Conservation (phyloP, 2,113 vertebrate genomes). For the Piaya cayana region DNA sequence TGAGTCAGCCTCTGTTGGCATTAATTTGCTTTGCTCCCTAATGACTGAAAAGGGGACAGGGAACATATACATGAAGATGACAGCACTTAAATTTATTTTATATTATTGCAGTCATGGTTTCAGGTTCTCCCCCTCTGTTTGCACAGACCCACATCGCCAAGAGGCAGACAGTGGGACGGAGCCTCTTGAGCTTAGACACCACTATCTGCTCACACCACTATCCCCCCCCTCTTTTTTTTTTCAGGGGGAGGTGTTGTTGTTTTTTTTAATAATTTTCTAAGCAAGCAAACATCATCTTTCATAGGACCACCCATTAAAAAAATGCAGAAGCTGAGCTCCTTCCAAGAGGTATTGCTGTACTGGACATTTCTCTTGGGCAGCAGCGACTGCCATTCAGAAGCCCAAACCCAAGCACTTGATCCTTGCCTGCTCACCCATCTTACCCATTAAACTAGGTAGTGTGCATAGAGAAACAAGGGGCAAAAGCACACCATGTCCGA, state of each 20-base stretch:
- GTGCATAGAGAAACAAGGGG: background rate
- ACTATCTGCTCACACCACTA: background rate
- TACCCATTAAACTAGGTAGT: background rate
- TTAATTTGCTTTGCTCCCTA: conserved; percentile 55
- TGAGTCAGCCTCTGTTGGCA: conserved; percentile 44
- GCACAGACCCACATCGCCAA: background rate
- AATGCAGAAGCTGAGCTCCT: background rate
- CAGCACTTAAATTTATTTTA: background rate
- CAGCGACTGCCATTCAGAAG: accelerated
- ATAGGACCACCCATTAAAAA: background rate
- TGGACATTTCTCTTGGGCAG: background rate
- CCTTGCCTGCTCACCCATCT: background rate
- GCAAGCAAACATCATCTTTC: background rate
- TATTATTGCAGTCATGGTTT: background rate
- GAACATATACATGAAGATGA: background rate
- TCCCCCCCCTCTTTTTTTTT: no score
- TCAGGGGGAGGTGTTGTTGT: no score
- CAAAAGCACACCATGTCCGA: background rate
- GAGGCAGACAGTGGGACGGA: background rate
- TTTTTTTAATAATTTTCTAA: background rate
- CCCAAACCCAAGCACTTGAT: background rate
- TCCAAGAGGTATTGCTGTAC: background rate
- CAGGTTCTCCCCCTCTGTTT: background rate
- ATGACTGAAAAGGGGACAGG: conserved; percentile 22
- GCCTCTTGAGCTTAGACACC: background rate